These are phyloP conservation scores for Caenorhabditis sinica DNA, from an alignment of 2,888 invertebrate genomes.

Conservation along the genomic window DNA sequence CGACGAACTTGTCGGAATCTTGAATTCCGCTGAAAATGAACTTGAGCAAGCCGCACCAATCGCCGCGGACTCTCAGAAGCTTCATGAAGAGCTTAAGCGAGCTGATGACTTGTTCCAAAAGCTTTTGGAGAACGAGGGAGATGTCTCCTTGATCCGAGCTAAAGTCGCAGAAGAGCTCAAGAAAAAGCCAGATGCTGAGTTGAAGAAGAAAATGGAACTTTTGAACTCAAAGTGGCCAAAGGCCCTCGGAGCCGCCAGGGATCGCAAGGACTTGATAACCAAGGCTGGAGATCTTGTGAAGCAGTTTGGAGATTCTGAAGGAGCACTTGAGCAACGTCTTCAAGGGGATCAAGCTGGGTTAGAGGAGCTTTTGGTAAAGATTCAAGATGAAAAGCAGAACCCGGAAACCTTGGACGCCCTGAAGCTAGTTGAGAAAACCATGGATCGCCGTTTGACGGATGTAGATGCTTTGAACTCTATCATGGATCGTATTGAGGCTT, in stretches of 20 bases:
- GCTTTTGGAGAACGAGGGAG: constrained; percentile 93
- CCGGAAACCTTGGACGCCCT: constrained; percentile 65
- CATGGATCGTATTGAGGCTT: constrained; percentile 69
- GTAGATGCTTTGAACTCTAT: constrained; percentile 70
- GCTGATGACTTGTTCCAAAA: constrained; percentile 90
- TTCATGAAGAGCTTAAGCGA: constrained; percentile 88
- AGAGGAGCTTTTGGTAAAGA: constrained; percentile 39
- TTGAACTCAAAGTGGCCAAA: constrained; percentile 95
- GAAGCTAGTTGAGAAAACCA: constrained; percentile 68
- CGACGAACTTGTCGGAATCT: constrained; percentile 64
- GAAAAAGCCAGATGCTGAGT: constrained; percentile 86
- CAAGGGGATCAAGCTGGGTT: constrained; percentile 71
- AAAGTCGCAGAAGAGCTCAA: constrained; percentile 84
- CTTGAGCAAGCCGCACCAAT: constrained; percentile 85
- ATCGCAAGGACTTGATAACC: constrained; percentile 85
- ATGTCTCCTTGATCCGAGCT: constrained; percentile 88
- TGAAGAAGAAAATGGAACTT: constrained; percentile 89
- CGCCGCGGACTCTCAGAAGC: constrained; percentile 91
- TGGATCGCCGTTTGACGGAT: constrained; percentile 70
- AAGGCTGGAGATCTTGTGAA: constrained; percentile 74
- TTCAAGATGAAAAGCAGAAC: not conserved
- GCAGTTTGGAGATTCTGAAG: constrained; percentile 70
- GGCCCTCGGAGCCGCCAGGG: constrained; percentile 91
- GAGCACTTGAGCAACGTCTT: constrained; percentile 65
- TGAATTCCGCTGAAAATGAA: constrained; percentile 60